Percentiles rank a stretch among this genome's conserved stretches.
These are phyloP conservation scores for Chunga burmeisteri DNA, from an alignment of 2,113 vertebrate species.

Conservation along the genomic window DNA sequence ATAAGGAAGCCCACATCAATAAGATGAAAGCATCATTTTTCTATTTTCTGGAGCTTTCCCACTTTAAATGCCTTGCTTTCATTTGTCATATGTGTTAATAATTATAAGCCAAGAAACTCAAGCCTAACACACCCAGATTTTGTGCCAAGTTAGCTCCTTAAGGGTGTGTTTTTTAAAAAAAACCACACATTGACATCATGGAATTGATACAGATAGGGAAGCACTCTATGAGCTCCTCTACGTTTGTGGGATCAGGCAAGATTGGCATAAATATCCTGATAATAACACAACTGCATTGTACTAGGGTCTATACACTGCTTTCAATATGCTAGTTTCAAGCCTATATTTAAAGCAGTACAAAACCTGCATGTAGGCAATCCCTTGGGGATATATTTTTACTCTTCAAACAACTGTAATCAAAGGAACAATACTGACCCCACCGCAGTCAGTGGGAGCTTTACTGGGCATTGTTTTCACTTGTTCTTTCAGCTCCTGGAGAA, in stretches of 20 bases:
- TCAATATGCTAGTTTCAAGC: not conserved
- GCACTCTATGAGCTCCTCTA: not conserved
- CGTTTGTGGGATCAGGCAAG: not conserved
- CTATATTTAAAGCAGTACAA: conserved; percentile 21
- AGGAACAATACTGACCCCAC: conserved; percentile 30
- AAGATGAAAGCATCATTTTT: not conserved
- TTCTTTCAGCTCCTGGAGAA: conserved; percentile 37
- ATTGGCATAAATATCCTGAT: not conserved
- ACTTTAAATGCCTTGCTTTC: not conserved
- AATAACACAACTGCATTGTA: not conserved
- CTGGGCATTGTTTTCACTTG: conserved; percentile 10
- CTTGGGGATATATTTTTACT: conserved; percentile 16
- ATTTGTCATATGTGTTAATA: not conserved
- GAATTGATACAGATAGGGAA: not conserved
- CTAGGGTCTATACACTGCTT: not conserved
- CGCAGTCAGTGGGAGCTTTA: conserved; percentile 19
- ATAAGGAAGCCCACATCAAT: conserved; percentile 9
- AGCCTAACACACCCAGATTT: not conserved
- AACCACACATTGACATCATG: not conserved
- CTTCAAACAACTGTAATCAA: conserved; percentile 52
- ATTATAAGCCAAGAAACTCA: not conserved
- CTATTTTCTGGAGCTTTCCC: not conserved
- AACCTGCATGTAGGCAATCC: not conserved
- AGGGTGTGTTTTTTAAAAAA: too few relatives aligned
- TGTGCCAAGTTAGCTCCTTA: not conserved